A percentile compares a stretch with the other conserved stretches of the same genome.
These are phyloP conservation scores for Sciurus vulgaris DNA, from an alignment of 2,797 vertebrate species.

Conservation along the genomic window DNA sequence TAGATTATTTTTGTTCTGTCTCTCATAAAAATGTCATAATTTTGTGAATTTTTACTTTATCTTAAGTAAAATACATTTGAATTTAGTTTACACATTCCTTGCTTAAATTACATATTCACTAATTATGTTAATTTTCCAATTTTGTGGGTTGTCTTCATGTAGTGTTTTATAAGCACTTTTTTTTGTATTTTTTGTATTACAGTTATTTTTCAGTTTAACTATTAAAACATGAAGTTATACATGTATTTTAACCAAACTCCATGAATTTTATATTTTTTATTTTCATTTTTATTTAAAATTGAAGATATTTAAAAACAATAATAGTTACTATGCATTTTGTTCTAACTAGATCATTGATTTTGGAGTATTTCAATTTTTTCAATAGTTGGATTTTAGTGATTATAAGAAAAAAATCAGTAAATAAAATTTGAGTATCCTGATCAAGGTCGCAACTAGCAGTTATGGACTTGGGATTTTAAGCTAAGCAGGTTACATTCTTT, in stretches of 20 bases:
- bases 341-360: not conserved
- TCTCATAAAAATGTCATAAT: not conserved
- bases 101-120: not conserved
- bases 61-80: not conserved
- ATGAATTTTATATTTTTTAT: not conserved
- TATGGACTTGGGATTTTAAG: not conserved
- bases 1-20: not conserved
- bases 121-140: not conserved
- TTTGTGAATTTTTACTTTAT: not conserved
- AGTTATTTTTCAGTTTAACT: not conserved
- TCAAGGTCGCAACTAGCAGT: not conserved
- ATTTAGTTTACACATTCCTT: not conserved
- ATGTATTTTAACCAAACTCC: not conserved
- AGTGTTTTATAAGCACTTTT: not conserved
- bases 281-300: not conserved
- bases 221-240: not conserved
- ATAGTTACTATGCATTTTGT: not conserved
- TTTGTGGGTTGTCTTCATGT: not conserved
- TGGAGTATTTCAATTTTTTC: not conserved
- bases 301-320: not conserved
- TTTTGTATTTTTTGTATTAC: constrained; percentile 9
- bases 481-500: not conserved
- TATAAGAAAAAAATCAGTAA: not conserved
- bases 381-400: not conserved
- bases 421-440: not conserved